A percentile compares a stretch with the other conserved stretches of the same genome.
Conservation (phyloP, 2,113 vertebrate species). For the Psittacus erithacus region DNA sequence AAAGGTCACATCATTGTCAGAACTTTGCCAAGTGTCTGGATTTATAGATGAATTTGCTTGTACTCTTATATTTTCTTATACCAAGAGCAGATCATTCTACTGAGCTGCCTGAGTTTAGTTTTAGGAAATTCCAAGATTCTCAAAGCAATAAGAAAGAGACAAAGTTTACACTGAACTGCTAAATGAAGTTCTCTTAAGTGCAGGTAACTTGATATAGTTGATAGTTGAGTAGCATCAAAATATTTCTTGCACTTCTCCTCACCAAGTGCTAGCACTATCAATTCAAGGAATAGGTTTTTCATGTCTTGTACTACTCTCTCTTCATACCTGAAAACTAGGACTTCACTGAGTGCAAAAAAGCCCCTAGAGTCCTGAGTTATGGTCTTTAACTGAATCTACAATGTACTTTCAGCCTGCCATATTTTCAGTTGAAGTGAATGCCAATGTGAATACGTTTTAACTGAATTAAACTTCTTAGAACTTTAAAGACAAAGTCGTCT, state of each 20-base stretch:
- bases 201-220: rapidly evolving
- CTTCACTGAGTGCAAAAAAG: neutral
- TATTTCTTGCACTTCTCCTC: neutral
- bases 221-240: neutral
- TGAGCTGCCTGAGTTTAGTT: neutral
- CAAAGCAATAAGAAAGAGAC: neutral
- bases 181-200: neutral
- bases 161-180: neutral
- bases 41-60: neutral
- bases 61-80: neutral
- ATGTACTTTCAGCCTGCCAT: neutral
- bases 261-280: neutral
- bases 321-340: neutral
- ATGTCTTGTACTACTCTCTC: neutral
- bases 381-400: neutral
- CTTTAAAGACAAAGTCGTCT: neutral
- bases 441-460: neutral
- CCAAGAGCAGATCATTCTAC: neutral
- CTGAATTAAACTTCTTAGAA: neutral
- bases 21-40: neutral
- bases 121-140: neutral
- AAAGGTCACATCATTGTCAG: neutral
- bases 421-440: neutral
- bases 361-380: neutral
- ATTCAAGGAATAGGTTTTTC: neutral